These are phyloP conservation scores for Plagodis pulveraria DNA, from an alignment of 2,888 invertebrate genomes.

Conservation along the genomic window DNA sequence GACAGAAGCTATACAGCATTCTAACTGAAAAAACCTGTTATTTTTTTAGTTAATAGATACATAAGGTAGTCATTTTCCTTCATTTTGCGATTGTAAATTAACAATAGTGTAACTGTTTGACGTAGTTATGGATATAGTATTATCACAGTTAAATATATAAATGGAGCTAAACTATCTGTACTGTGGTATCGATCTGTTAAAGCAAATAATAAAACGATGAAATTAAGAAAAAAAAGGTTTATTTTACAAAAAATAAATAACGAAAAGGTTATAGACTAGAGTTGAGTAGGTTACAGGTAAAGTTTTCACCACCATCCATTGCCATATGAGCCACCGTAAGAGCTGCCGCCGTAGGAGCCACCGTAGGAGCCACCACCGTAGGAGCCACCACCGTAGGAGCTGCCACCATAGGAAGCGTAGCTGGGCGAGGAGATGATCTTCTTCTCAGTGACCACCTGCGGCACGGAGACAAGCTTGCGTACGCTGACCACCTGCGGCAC, in stretches of 20 bases:
- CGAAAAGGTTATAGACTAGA: slow-evolving; percentile 1
- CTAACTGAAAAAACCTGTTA: too few species aligned
- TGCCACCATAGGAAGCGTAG: slow-evolving; percentile 16
- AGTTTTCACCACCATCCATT: slow-evolving; percentile 42
- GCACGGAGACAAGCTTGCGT: slow-evolving; percentile 36
- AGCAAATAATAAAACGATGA: too few species aligned
- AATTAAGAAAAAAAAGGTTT: not conserved
- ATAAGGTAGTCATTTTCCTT: too few species aligned
- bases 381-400: slow-evolving; percentile 23
- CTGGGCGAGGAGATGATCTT: slow-evolving; percentile 27
- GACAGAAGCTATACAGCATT: too few species aligned
- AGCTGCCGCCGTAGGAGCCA: slow-evolving; percentile 32
- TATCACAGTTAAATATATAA: too few species aligned
- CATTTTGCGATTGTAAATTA: too few species aligned
- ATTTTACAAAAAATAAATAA: slow-evolving; percentile 10
- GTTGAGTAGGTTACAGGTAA: slow-evolving; percentile 46
- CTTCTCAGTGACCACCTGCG: slow-evolving; percentile 33
- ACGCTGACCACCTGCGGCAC: slow-evolving; percentile 51
- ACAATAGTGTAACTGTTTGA: too few species aligned
- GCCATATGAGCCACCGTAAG: slow-evolving; percentile 25
- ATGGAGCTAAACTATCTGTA: too few species aligned
- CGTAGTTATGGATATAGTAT: too few species aligned
- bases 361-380: slow-evolving; percentile 11
- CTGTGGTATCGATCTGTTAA: too few species aligned
- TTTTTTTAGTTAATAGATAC: too few species aligned